phyloP scores from a whole-genome alignment of 2,888 invertebrate genomes.

The Diogma glabrata region DNA sequence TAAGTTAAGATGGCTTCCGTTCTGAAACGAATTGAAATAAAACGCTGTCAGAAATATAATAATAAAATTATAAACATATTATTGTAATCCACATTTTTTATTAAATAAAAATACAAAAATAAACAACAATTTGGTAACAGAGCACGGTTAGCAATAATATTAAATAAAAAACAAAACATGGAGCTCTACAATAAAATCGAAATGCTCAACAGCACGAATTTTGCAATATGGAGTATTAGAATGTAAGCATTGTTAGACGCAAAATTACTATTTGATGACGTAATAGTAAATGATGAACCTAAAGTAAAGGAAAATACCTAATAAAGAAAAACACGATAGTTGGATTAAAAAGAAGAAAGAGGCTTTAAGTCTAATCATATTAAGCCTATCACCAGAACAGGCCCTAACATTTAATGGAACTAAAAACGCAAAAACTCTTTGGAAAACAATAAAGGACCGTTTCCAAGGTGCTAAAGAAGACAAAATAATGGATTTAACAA shows the following conservation, averaged over 20 bases:
- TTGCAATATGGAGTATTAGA: neutral
- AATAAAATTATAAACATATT: too few species aligned
- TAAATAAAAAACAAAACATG: too few species aligned
- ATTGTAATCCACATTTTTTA: too few species aligned
- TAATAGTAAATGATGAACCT: neutral
- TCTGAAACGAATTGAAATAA: too few species aligned
- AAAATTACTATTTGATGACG: neutral
- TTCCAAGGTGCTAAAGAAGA: neutral
- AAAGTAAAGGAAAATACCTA: neutral
- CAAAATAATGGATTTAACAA: neutral
- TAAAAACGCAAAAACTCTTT: neutral
- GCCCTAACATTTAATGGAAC: neutral
- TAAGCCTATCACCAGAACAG: neutral
- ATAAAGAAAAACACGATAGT: neutral
- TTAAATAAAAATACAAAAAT: too few species aligned
- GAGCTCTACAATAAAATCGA: neutral
- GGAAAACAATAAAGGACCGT: neutral
- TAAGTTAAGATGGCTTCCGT: too few species aligned
- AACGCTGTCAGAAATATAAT: too few species aligned
- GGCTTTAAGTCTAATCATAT: neutral
- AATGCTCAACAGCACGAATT: neutral
- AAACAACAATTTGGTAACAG: too few species aligned
- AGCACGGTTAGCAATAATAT: too few species aligned
- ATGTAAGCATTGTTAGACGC: neutral
- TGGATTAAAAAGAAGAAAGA: constrained; percentile 1